Evolutionary conservation across 2,888 invertebrate species (phyloP).

Genomic region (Holacanthella duospinosa): DNA sequence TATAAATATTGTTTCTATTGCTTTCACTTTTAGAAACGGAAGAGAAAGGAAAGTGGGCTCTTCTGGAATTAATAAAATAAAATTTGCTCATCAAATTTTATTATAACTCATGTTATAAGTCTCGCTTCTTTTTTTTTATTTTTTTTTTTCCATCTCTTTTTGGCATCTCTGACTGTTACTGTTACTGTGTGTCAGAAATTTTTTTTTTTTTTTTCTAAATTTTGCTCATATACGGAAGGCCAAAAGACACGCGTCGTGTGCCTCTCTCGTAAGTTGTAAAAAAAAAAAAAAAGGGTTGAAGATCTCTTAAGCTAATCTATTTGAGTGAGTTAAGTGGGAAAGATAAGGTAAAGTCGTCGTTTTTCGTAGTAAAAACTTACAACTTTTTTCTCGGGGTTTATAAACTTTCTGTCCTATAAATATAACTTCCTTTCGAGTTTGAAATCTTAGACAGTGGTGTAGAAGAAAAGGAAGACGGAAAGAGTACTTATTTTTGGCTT

Average conservation of each 20-base stretch:
- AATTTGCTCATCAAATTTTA: slow-evolving; percentile 3
- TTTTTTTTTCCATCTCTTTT: no score
- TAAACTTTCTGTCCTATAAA: slow-evolving; percentile 6
- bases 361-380: background rate
- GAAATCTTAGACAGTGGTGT: slow-evolving; percentile 4
- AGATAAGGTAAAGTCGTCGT: background rate
- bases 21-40: background rate
- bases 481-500: slow-evolving; percentile 4
- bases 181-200: no score
- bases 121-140: no score
- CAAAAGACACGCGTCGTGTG: no score
- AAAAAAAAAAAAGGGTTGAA: no score
- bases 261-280: no score
- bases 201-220: no score
- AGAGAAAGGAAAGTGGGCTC: background rate
- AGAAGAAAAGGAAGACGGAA: slow-evolving; percentile 1
- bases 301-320: background rate
- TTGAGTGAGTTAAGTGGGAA: slow-evolving; percentile 2
- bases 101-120: no score
- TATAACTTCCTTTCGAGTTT: background rate
- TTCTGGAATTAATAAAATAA: background rate
- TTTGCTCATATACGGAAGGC: no score
- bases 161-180: no score
- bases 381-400: slow-evolving; percentile 6
- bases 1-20: background rate